phyloP scores from a whole-genome alignment of 2,797 vertebrate genomes.

The Heliangelus exortis region DNA sequence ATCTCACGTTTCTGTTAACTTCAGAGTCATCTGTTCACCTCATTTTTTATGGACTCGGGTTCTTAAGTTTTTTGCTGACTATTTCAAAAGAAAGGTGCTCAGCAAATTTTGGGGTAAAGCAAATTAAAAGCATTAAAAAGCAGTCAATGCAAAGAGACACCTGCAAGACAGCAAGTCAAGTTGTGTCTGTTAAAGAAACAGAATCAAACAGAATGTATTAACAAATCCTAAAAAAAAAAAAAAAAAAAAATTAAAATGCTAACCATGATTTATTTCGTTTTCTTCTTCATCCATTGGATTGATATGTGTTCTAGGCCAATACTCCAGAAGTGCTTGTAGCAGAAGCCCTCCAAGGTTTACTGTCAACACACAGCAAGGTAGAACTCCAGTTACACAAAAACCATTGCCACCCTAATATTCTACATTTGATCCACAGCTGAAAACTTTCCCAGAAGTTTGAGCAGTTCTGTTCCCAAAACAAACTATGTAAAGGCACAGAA shows the following conservation, averaged over 20 bases:
- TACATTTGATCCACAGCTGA: not conserved
- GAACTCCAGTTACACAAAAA: not conserved
- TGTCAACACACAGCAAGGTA: conserved; percentile 43
- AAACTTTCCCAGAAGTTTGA: not conserved
- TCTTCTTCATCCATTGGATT: conserved; percentile 98
- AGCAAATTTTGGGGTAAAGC: not conserved
- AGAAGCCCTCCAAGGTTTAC: conserved; percentile 97
- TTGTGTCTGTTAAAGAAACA: not conserved
- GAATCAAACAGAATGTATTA: not conserved
- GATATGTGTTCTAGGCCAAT: conserved; percentile 97
- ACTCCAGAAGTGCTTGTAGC: conserved; percentile 95
- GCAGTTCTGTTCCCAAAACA: not conserved
- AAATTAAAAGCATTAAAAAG: not conserved
- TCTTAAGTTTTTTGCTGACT: not conserved
- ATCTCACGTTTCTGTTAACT: not conserved
- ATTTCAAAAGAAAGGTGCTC: not conserved
- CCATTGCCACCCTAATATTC: fast-evolving
- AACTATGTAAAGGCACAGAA: not conserved
- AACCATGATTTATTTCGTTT: conserved; percentile 95
- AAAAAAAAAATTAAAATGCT: conserved; percentile 6
- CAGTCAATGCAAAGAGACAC: not conserved
- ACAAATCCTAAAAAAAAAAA: not conserved
- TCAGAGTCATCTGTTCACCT: not conserved
- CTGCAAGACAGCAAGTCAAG: not conserved
- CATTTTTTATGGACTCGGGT: not conserved